Evolutionary conservation across 2,113 vertebrate species (phyloP), one percentile per base, ranked within the genome.

Genomic region (Cyphotilapia sp.): DNA sequence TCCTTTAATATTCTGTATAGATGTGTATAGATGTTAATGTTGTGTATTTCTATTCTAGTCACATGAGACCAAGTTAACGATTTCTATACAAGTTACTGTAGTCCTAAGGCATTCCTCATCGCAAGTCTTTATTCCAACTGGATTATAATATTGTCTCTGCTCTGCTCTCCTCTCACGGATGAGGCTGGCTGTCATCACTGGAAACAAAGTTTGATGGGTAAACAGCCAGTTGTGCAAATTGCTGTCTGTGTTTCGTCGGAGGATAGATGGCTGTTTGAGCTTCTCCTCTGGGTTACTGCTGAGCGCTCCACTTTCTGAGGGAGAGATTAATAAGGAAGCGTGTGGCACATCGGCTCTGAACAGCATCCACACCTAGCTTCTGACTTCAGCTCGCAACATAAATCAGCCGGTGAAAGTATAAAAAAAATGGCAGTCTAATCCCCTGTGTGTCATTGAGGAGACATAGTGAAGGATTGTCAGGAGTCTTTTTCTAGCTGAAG

Each of bases 181-280:
- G 33, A 80, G 69, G 4, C 69, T 82, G 83, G 74, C 87, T 88
- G 89, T 94, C 90, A 85, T 90, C 74, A 56, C 78, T 42, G 53
- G 74, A 91, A 92, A 89, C 83, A 90, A 85, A 90, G 84, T 85
- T 88, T 86, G n/a, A 69, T 8, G 19, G 80, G 76, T 88, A 88
- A 88, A 91, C 85, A 91, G 87, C 83, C 82, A 85, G 88, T 81
- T 90, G 84, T 82, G 66, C 88, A 94, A 94, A 95, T 89, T 87
- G 88, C 88, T 83, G 90, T 90, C 91, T 93, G 87, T 86, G 83
- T 90, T 87, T 85, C 8, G 53, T 84, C 42, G 63, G 89, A 92
- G 90, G 90, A 95, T 94, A 82, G 91, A 94, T 94, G 87, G 83
- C 61, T 93, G 92, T 92, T 93, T 93, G 92, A 95, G 89, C 74